Evolutionary conservation across 2,797 vertebrate genomes (phyloP), one percentile per base, ranked within the genome.

Genomic region (Dendrocincla fuliginosa): DNA sequence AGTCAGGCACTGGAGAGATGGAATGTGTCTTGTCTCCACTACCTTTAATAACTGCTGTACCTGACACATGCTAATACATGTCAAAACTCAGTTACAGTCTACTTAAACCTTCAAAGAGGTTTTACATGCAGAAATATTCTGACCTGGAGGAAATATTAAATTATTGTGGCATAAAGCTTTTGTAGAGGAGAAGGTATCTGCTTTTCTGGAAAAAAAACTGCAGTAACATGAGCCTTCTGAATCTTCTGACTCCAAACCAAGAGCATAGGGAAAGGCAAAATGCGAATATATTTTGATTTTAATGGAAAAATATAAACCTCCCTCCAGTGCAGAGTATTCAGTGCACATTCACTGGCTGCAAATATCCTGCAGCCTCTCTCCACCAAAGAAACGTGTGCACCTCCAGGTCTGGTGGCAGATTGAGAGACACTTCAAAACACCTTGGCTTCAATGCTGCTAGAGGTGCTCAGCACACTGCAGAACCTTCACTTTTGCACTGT

Each of bases 121-220:
- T 93, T 89, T 67, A 84, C 89, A 80, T 37, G 75, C 68, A 95
- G 81, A 95, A 96, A 87, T 94, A 95, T 95, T 95, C 86, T 95
- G 82, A 96, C 96, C 96, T 94, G 94, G 88, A 95, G 96, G 96
- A 97, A 95, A 94, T 84, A 88, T 95, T 95, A 95, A 96, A 97
- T 96, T 96, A 96, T 75, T 52, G 71, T 74, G 81, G 91, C 84
- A 83, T 64, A 91, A 93, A 75, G 74, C 57, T 95, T 95, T 91
- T 94, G 87, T 56, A 84, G 77, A 73, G 67, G 77, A 90, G 39
- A 84, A 93, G 33, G 46, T 50, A 80, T 61, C 87, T 91, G 80
- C 50, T 86, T 83, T 57, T 79, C 70, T 87, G 56, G 47, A 50
- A 86, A 93, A 94, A 94, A 77, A 77, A n/a, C 6, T 35, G 71